Base-by-base conservation (phyloP, 2,113 vertebrate genomes). In the Eubucco bourcierii region DNA sequence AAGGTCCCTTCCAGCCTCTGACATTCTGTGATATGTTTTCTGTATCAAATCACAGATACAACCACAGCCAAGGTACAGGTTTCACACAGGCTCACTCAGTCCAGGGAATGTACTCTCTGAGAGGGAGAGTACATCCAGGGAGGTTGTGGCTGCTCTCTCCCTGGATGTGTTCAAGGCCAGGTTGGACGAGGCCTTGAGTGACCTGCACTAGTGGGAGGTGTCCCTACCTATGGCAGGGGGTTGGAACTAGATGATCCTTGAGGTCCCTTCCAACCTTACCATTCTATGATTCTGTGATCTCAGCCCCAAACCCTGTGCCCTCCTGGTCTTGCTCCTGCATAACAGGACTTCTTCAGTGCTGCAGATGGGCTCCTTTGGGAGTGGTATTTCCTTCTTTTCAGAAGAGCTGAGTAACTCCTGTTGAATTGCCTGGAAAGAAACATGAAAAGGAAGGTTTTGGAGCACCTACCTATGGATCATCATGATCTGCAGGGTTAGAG, bases 91-190 rank as follows among this genome's bases (percentile, higher is more conserved):
- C 41, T 90, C 12, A 6, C 20, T 66, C 39, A 19, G 37, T 28
- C 15, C 2, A 2, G 10, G 9, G 20, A 7, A 25, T 0, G 0
- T 64, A 59, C 8, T 24, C 41, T 80, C 31, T 81, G 56, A 73
- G 52, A n/a, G n/a, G n/a, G n/a, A n/a, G n/a, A n/a, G n/a, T n/a
- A n/a, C n/a, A n/a, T n/a, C n/a, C n/a, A n/a, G n/a, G n/a, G n/a
- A n/a, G n/a, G n/a, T n/a, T n/a, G n/a, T n/a, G n/a, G n/a, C n/a
- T n/a, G n/a, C n/a, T n/a, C n/a, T n/a, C n/a, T n/a, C n/a, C n/a
- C n/a, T n/a, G n/a, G n/a, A n/a, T n/a, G n/a, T n/a, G n/a, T n/a
- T n/a, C n/a, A n/a, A n/a, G n/a, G n/a, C n/a, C n/a, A n/a, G n/a
- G n/a, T n/a, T n/a, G n/a, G n/a, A n/a, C n/a, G n/a, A n/a, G n/a